Percentiles rank a stretch among this genome's conserved stretches.
These are phyloP conservation scores for Pseudomyrmex concolor DNA, from an alignment of 1,140 invertebrate genomes.

Conservation along the genomic window DNA sequence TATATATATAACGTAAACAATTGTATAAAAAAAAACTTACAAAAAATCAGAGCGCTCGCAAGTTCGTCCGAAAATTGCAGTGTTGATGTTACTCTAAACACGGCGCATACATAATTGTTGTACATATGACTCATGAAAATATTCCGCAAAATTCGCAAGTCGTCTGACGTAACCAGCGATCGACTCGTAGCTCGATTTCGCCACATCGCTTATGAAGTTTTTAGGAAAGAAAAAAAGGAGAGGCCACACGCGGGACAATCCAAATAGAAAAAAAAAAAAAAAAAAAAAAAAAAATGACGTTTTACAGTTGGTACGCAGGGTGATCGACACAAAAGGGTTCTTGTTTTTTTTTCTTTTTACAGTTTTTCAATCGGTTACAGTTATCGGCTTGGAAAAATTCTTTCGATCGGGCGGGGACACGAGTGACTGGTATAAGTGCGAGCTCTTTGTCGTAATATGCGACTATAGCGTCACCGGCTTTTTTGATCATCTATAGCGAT, in stretches of 20 bases:
- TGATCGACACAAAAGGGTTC: slow-evolving; percentile 26
- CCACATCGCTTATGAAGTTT: slow-evolving; percentile 43
- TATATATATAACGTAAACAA: neutral
- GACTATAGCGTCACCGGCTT: slow-evolving; percentile 46
- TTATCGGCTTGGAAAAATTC: slow-evolving; percentile 15
- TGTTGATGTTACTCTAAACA: neutral
- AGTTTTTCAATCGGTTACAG: slow-evolving; percentile 14
- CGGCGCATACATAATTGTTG: neutral
- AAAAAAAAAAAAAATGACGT: slow-evolving; percentile 5
- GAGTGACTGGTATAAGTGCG: slow-evolving; percentile 24
- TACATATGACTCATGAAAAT: neutral
- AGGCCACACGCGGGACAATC: slow-evolving; percentile 15
- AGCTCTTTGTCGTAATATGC: slow-evolving; percentile 53
- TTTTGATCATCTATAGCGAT: slow-evolving; percentile 65
- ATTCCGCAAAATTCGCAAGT: neutral
- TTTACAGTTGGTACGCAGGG: slow-evolving; percentile 35
- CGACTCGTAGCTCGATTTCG: slow-evolving; percentile 66
- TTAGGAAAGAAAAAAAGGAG: neutral
- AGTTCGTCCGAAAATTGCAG: neutral
- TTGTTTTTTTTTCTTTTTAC: slow-evolving; percentile 12
- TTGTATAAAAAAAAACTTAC: neutral
- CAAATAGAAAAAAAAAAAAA: neutral
- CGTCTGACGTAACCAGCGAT: slow-evolving; percentile 63
- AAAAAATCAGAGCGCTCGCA: slow-evolving; percentile 24
- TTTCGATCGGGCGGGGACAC: slow-evolving; percentile 3